Evolutionary conservation across 2,113 vertebrate species (phyloP).

Genomic region (Aptenodytes patagonicus): DNA sequence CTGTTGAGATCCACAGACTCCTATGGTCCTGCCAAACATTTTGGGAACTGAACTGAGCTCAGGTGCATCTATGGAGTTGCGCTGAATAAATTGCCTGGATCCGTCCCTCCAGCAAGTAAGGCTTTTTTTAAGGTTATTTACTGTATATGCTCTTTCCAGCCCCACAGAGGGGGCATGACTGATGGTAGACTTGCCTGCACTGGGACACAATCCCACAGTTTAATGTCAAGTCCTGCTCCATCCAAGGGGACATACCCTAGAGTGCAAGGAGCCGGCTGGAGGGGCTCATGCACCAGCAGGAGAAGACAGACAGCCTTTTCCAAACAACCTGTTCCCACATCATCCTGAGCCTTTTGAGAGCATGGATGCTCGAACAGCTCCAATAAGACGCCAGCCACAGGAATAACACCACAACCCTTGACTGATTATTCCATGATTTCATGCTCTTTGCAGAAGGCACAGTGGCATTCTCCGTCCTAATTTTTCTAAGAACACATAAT

Average conservation of each 20-base stretch:
- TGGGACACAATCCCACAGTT: background rate
- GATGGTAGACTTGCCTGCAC: background rate
- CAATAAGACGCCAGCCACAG: background rate
- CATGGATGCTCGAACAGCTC: background rate
- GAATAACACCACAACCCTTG: background rate
- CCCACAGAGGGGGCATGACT: background rate
- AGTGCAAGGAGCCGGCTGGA: background rate
- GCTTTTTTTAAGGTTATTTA: background rate
- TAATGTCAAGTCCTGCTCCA: background rate
- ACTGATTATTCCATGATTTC: background rate
- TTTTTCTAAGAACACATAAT: background rate
- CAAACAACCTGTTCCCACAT: background rate
- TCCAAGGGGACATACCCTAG: background rate
- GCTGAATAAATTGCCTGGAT: background rate
- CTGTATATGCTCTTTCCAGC: background rate
- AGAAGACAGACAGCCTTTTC: background rate
- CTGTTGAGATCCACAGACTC: background rate
- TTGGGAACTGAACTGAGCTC: background rate
- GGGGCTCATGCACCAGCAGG: background rate
- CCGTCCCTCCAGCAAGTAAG: background rate
- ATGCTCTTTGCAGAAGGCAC: background rate
- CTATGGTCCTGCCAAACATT: background rate
- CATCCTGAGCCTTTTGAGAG: background rate
- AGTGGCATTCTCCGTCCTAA: background rate
- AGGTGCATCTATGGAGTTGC: accelerated